Evolutionary conservation across 2,113 vertebrate species (phyloP), one percentile per base, ranked within the genome.

Genomic region (Elachura formosa): DNA sequence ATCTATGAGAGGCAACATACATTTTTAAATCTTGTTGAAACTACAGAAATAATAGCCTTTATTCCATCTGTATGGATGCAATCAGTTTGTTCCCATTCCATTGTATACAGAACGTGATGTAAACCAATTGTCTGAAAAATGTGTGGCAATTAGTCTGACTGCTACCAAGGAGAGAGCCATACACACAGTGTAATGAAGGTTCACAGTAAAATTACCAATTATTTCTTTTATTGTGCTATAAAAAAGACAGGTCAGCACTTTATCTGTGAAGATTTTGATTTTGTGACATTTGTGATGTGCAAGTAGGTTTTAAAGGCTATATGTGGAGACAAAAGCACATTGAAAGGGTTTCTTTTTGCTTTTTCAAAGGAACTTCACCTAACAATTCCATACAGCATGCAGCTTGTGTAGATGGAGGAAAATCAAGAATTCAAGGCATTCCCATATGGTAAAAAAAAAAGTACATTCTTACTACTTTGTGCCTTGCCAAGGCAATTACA

Each of bases 401-500:
- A 72, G 38, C 58, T 84, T 94, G 41, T 82, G 51, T 76, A 79
- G 56, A 82, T 40, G 48, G 29, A 56, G 19, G 38, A 56, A 89
- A 95, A 82, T 84, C 41, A 85, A 73, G 77, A 84, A 94, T 87
- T 96, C 61, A 89, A 90, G 87, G 54, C 73, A 91, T 82, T 87
- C 71, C 45, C 41, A 46, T 87, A 91, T 8, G 36, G 66, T 83
- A 89, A 21, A 91, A 89, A 58, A 45, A 92, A 95, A 73, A 41
- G 11, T 59, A 76, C 43, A 36, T 85, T 89, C 87, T 85, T 87
- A n/a, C 71, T 83, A 87, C 45, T 95, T 76, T 93, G 71, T 89
- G 58, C 54, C 58, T 96, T 92, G 61, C 52, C 83, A 88, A 94
- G 61, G 92, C 81, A 94, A 95, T 95, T 96, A 93, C 49, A 85